A percentile compares a stretch with the other conserved stretches of the same genome.
Evolutionary conservation across 92 coral and sea anemone species (phyloP).

Genomic region (Isaurus tuberculatus): DNA sequence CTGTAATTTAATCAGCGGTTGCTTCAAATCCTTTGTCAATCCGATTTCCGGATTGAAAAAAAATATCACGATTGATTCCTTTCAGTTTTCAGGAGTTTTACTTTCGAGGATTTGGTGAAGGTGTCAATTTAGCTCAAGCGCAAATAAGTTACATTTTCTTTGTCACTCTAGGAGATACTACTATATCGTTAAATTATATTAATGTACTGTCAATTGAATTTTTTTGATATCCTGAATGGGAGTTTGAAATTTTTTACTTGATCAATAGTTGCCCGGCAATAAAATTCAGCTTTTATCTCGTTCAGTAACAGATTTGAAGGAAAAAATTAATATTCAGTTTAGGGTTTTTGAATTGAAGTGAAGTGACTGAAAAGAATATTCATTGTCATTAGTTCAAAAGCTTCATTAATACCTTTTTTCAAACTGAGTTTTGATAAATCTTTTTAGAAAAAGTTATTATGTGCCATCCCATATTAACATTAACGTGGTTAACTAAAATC

Average conservation of each 20-base stretch:
- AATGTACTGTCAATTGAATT: background rate
- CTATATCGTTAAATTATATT: background rate
- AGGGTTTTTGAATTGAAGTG: background rate
- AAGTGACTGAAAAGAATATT: background rate
- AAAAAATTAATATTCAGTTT: background rate
- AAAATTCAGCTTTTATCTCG: background rate
- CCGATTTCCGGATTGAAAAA: conserved; percentile 18
- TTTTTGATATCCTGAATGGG: background rate
- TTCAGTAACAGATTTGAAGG: background rate
- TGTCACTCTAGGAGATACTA: background rate
- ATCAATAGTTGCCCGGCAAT: background rate
- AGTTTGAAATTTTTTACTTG: background rate
- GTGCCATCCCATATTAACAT: no score
- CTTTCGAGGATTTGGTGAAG: background rate
- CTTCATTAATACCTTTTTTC: background rate
- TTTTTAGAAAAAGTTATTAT: no score
- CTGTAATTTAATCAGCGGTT: background rate
- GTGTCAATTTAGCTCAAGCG: background rate
- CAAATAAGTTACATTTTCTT: conserved; percentile 9
- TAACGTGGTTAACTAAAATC: no score
- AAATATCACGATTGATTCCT: conserved; percentile 7
- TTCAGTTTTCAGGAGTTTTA: conserved; percentile 8
- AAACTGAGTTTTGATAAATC: no score
- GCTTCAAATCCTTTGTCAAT: background rate
- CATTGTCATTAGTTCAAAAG: background rate